These are phyloP conservation scores for Balanococcus diminutus DNA, from an alignment of 2,888 invertebrate genomes.

Conservation along the genomic window DNA sequence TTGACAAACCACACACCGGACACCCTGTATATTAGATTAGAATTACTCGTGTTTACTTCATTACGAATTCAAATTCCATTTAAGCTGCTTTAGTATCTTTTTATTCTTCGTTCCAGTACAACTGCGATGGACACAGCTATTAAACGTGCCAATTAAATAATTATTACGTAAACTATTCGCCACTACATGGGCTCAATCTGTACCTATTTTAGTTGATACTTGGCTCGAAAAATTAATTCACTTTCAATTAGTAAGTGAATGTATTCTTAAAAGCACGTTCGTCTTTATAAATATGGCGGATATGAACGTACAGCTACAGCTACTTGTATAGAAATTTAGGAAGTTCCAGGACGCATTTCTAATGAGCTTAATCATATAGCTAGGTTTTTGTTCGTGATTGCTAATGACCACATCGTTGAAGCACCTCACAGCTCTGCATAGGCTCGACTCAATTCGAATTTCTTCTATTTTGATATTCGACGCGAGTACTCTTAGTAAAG, in stretches of 20 bases:
- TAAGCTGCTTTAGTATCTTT: background rate
- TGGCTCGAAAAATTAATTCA: background rate
- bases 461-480: slow-evolving; percentile 7
- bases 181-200: background rate
- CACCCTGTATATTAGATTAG: too few species aligned
- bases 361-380: slow-evolving; percentile 10
- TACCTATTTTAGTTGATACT: background rate
- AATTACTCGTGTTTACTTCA: background rate
- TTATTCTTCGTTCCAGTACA: background rate
- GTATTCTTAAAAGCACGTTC: background rate
- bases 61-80: background rate
- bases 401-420: background rate
- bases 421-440: background rate
- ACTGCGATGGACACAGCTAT: background rate
- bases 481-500: background rate
- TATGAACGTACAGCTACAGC: background rate
- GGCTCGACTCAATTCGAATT: background rate
- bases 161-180: background rate
- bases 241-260: background rate
- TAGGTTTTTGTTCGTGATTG: background rate
- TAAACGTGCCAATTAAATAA: slow-evolving; percentile 5
- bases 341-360: background rate
- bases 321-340: background rate
- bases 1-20: too few species aligned
- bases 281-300: background rate